Evolutionary conservation across 2,888 invertebrate species (phyloP).

Genomic region (Hyposoter didymator): DNA sequence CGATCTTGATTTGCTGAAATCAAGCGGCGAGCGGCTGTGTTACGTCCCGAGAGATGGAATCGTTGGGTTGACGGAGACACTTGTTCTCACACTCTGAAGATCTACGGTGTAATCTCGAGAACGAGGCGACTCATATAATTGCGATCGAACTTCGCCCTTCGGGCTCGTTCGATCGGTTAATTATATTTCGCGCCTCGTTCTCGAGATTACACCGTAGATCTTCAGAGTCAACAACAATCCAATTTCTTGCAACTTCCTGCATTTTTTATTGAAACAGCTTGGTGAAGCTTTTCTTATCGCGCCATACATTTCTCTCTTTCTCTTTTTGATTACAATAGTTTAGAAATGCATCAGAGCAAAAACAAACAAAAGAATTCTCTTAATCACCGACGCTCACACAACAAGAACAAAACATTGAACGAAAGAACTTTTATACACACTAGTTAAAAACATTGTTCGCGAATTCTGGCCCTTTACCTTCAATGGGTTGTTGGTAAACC

Average conservation of each 20-base stretch:
- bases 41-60: too few species aligned
- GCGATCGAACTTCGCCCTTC: too few species aligned
- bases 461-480: neutral
- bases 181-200: too few species aligned
- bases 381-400: too few species aligned
- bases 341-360: neutral
- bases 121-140: too few species aligned
- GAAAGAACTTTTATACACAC: too few species aligned
- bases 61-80: too few species aligned
- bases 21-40: too few species aligned
- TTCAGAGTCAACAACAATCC: slow-evolving; percentile 15
- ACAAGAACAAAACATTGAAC: neutral
- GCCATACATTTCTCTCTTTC: neutral
- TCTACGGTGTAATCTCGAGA: too few species aligned
- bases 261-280: neutral
- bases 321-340: neutral
- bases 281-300: neutral
- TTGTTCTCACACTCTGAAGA: too few species aligned
- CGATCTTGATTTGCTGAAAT: too few species aligned
- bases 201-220: slow-evolving; percentile 14
- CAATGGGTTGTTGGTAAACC: neutral
- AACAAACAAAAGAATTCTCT: neutral
- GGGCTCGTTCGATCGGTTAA: too few species aligned
- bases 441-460: slow-evolving; percentile 4
- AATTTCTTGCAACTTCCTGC: neutral